phyloP scores from a whole-genome alignment of 1,140 invertebrate genomes.

The Leptinotarsa defecta region DNA sequence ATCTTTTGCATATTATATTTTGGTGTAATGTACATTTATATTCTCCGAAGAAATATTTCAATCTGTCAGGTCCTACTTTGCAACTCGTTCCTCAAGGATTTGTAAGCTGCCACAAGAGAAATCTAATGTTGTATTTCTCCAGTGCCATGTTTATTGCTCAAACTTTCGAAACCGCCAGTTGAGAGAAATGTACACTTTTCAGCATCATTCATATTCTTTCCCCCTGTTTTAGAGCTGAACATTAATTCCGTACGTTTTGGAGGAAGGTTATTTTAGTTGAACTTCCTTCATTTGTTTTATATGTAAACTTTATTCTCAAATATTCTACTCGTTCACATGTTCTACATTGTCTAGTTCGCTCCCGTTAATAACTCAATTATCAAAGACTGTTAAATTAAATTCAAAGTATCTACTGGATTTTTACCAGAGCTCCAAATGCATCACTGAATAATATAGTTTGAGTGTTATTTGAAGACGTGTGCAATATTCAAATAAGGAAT shows the following conservation, averaged over 20 bases:
- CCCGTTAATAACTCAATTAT: no score
- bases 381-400: no score
- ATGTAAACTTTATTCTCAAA: no score
- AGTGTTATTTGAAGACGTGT: no score
- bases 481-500: no score
- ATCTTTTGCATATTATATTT: conserved; percentile 2
- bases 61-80: conserved; percentile 11
- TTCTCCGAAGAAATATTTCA: conserved; percentile 16
- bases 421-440: no score
- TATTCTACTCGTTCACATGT: no score
- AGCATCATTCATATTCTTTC: neutral
- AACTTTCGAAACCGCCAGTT: conserved; percentile 5
- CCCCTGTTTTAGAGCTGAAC: neutral
- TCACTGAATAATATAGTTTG: no score
- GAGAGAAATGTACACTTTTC: neutral
- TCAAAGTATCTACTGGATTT: no score
- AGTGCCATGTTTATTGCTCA: neutral
- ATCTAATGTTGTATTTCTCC: conserved; percentile 8
- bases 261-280: neutral
- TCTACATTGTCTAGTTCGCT: no score
- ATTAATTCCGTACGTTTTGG: neutral
- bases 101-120: conserved; percentile 8
- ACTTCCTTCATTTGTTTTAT: neutral
- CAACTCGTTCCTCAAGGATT: conserved; percentile 14
- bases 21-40: neutral